Evolutionary conservation across 1,140 invertebrate genomes (phyloP).

Genomic region (Pogonus chalceus): DNA sequence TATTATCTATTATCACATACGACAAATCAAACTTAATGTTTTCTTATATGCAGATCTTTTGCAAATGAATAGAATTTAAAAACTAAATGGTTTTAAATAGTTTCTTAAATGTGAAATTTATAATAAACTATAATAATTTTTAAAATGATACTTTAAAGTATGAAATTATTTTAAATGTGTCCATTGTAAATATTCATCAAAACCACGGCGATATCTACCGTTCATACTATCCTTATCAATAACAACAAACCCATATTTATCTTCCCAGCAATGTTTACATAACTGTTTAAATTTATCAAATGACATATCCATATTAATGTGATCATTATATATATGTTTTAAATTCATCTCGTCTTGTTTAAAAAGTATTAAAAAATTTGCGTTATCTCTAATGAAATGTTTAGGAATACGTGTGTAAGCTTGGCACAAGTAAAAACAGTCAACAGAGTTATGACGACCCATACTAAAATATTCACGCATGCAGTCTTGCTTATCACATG

Average conservation of each 20-base stretch:
- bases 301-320: slow-evolving; percentile 29
- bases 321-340: slow-evolving; percentile 31
- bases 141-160: background rate
- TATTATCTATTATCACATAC: background rate
- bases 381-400: slow-evolving; percentile 32
- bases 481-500: slow-evolving; percentile 27
- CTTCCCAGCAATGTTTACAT: slow-evolving; percentile 23
- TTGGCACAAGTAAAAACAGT: slow-evolving; percentile 31
- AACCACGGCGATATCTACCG: slow-evolving; percentile 22
- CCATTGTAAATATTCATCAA: slow-evolving; percentile 21
- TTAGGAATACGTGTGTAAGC: slow-evolving; percentile 32
- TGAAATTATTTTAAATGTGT: background rate
- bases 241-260: slow-evolving; percentile 25
- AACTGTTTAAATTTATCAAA: slow-evolving; percentile 27
- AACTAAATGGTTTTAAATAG: background rate
- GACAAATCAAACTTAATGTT: background rate
- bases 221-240: slow-evolving; percentile 26
- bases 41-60: background rate
- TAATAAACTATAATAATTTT: background rate
- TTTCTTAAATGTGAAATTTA: background rate
- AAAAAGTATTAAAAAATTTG: slow-evolving; percentile 31
- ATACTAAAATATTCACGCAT: slow-evolving; percentile 29
- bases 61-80: background rate
- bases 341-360: slow-evolving; percentile 33
- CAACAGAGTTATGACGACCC: slow-evolving; percentile 26